A percentile compares a stretch with the other conserved stretches of the same genome.
phyloP scores from a whole-genome alignment of 2,113 vertebrate species.

The Corapipo altera region DNA sequence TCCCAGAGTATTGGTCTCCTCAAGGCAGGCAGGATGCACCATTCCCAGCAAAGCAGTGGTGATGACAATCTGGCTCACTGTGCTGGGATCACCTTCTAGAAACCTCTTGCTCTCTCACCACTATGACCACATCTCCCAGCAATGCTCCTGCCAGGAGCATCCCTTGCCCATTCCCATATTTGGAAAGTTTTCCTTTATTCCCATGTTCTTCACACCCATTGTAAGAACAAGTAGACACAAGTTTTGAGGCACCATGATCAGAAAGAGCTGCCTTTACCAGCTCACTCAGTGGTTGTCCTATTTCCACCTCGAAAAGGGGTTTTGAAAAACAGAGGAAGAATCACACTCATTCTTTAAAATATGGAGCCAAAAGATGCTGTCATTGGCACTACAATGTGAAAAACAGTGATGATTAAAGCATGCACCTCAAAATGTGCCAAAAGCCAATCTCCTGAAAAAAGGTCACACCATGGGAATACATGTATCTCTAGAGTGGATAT shows the following conservation, averaged over 20 bases:
- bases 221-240: not conserved
- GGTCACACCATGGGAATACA: not conserved
- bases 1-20: not conserved
- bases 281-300: not conserved
- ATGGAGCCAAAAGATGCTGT: not conserved
- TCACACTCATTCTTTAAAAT: not conserved
- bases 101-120: not conserved
- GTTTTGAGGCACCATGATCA: accelerated
- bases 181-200: not conserved
- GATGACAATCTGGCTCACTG: not conserved
- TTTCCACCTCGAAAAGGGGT: not conserved
- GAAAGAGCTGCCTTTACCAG: not conserved
- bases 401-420: not conserved
- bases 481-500: not conserved
- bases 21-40: not conserved
- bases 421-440: not conserved
- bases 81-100: not conserved
- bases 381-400: not conserved
- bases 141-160: not conserved
- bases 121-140: not conserved
- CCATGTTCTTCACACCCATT: not conserved
- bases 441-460: not conserved
- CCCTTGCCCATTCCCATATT: not conserved
- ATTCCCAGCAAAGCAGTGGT: not conserved
- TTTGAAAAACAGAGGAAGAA: not conserved